These are phyloP conservation scores for Malthinus seriepunctatus DNA, from an alignment of 2,888 invertebrate species.

Conservation along the genomic window DNA sequence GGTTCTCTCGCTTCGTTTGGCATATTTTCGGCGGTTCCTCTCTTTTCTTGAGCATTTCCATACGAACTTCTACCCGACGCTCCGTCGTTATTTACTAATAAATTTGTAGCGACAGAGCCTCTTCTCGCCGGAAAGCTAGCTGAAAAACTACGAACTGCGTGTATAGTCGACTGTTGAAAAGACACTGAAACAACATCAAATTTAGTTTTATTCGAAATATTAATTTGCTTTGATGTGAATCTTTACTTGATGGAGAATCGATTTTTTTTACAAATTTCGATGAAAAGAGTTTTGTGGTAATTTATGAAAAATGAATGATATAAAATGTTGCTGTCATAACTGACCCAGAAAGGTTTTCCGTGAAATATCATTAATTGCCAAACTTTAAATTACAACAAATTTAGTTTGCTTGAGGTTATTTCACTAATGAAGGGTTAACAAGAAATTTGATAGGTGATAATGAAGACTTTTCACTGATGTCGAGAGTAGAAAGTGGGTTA, in stretches of 20 bases:
- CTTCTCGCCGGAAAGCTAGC: slow-evolving; percentile 53
- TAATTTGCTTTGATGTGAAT: not conserved
- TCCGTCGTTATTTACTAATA: slow-evolving; percentile 35
- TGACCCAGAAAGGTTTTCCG: slow-evolving; percentile 7
- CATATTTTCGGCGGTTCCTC: slow-evolving; percentile 38
- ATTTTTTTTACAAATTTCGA: not conserved
- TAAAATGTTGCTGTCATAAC: slow-evolving; percentile 2
- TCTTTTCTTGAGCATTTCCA: slow-evolving; percentile 42
- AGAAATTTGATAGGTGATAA: slow-evolving; percentile 15
- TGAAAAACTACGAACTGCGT: slow-evolving; percentile 53
- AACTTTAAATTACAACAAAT: slow-evolving; percentile 16
- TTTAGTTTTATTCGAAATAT: not conserved
- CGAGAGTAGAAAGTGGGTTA: slow-evolving; percentile 21
- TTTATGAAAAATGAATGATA: slow-evolving; percentile 10
- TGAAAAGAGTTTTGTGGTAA: not conserved
- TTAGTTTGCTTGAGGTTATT: not conserved
- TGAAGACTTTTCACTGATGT: slow-evolving; percentile 22
- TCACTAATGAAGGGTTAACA: slow-evolving; percentile 9
- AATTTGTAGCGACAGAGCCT: slow-evolving; percentile 45
- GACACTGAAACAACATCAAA: slow-evolving; percentile 47
- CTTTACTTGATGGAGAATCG: not conserved
- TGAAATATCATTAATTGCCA: slow-evolving; percentile 22
- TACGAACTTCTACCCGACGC: slow-evolving; percentile 3
- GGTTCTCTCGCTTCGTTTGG: slow-evolving; percentile 46
- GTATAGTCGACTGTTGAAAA: slow-evolving; percentile 54